Percentiles rank a stretch among this genome's conserved stretches.
phyloP scores from a whole-genome alignment of 2,113 vertebrate genomes.

The Rhea pennata region DNA sequence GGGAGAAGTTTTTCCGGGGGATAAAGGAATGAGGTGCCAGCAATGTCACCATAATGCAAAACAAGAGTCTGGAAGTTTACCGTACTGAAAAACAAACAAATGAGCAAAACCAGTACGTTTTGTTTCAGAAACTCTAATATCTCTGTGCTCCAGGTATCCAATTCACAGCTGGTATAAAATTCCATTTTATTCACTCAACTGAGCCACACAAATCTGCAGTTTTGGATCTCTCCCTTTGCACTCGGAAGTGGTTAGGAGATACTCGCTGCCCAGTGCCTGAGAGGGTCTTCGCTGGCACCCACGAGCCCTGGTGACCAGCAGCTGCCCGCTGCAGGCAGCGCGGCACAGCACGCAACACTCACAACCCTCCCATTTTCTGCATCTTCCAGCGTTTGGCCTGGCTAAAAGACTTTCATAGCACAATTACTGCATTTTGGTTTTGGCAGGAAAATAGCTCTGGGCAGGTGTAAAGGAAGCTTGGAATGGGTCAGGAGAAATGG shows the following conservation, averaged over 20 bases:
- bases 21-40: background rate
- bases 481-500: slow-evolving; percentile 46
- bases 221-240: background rate
- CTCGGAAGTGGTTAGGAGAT: background rate
- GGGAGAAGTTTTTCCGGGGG: background rate
- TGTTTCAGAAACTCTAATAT: background rate
- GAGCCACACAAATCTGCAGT: background rate
- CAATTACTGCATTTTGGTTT: background rate
- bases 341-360: background rate
- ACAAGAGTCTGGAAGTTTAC: slow-evolving; percentile 30
- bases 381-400: background rate
- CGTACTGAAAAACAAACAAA: slow-evolving; percentile 26
- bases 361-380: background rate
- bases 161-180: slow-evolving; percentile 36
- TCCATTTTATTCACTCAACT: background rate
- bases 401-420: slow-evolving; percentile 27
- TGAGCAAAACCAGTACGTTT: slow-evolving; percentile 2
- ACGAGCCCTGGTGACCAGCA: background rate
- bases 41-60: slow-evolving; percentile 15
- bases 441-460: slow-evolving; percentile 54
- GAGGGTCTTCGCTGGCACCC: background rate
- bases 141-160: slow-evolving; percentile 2
- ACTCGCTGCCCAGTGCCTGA: background rate
- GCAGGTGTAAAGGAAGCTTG: slow-evolving; percentile 63
- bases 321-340: rapidly evolving